These are phyloP conservation scores for Nudaria mundana DNA, from an alignment of 2,888 invertebrate species.

Conservation along the genomic window DNA sequence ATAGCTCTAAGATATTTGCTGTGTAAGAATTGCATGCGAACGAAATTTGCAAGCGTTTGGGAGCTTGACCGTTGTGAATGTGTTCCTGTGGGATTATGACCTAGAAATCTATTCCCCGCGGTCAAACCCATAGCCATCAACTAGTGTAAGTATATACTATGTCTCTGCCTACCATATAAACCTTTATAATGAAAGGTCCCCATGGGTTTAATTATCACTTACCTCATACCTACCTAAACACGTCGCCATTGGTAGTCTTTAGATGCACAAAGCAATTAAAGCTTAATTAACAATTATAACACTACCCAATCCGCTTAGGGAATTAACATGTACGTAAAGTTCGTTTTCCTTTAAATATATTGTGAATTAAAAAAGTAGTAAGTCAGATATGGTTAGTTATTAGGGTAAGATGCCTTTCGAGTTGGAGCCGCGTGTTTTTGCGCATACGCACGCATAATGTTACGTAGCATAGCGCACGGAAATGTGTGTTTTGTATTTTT, in stretches of 20 bases:
- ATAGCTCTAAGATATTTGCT: too few species aligned
- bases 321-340: constrained; percentile 39
- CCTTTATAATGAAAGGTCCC: too few species aligned
- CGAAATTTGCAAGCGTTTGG: too few species aligned
- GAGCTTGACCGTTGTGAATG: too few species aligned
- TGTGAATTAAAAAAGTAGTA: constrained; percentile 50
- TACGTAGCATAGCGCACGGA: constrained; percentile 48
- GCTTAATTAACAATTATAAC: constrained; percentile 52
- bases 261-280: constrained; percentile 41
- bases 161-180: too few species aligned
- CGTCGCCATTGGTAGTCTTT: constrained; percentile 37
- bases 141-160: too few species aligned
- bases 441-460: constrained; percentile 36
- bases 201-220: too few species aligned
- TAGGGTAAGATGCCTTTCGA: constrained; percentile 58
- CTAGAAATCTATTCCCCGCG: too few species aligned
- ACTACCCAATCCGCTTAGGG: constrained; percentile 49
- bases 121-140: too few species aligned
- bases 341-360: constrained; percentile 33
- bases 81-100: too few species aligned
- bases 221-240: constrained; percentile 9
- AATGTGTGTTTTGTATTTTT: constrained; percentile 10
- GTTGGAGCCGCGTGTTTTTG: constrained; percentile 42
- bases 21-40: too few species aligned
- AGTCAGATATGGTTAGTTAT: constrained; percentile 67